Evolutionary conservation across 2,797 vertebrate species (phyloP).

Genomic region (Eurystomus glaucurus): DNA sequence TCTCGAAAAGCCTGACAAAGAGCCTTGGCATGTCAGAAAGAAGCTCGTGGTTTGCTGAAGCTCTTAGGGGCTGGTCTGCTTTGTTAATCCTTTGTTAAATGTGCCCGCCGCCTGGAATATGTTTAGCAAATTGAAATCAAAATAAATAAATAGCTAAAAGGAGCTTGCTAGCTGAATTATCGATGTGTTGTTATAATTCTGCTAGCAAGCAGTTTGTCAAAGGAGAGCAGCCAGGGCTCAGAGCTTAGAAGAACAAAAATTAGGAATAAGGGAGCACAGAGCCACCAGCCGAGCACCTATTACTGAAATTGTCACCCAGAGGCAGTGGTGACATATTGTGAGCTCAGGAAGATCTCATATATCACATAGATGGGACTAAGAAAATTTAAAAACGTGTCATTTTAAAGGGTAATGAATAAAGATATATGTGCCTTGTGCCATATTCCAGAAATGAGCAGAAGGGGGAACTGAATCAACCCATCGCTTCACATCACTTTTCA

Average conservation of each 20-base stretch:
- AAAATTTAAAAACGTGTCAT: background rate
- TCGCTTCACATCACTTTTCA: background rate
- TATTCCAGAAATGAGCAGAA: background rate
- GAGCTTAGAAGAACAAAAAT: background rate
- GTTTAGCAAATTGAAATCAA: background rate
- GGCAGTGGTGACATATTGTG: background rate
- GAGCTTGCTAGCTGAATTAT: background rate
- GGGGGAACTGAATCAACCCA: background rate
- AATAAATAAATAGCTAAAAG: constrained; percentile 13
- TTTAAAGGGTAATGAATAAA: background rate
- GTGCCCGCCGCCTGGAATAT: background rate
- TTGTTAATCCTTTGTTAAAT: background rate
- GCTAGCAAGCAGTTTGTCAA: constrained; percentile 40
- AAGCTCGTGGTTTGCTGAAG: constrained; percentile 16
- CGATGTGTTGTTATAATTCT: background rate
- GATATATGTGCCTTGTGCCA: background rate
- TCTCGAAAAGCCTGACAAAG: background rate
- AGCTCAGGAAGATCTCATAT: constrained; percentile 17
- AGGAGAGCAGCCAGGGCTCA: background rate
- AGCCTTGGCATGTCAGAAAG: background rate
- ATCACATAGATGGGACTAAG: background rate
- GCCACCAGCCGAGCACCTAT: background rate
- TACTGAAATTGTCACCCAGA: constrained; percentile 15
- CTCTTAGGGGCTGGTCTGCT: background rate
- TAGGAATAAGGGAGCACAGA: background rate